Percentiles rank a stretch among this genome's conserved stretches.
Evolutionary conservation across 2,113 vertebrate genomes (phyloP).

Genomic region (Myotis brandtii): DNA sequence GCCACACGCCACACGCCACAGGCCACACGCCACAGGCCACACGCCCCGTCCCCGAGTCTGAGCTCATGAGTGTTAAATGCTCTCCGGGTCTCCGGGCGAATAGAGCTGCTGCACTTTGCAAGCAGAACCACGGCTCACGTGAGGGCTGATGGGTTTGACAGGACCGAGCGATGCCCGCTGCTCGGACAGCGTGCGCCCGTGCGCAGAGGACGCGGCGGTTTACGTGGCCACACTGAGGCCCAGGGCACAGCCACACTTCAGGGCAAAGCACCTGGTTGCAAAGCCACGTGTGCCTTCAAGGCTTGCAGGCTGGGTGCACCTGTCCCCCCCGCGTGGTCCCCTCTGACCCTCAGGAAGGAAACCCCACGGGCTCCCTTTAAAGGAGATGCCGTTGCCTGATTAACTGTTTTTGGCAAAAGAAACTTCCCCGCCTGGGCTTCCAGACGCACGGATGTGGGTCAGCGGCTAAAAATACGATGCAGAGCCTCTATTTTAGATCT

Average conservation of each 20-base stretch:
- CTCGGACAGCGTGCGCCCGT: accelerated
- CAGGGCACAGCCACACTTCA: too few species aligned
- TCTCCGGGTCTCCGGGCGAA: too few species aligned
- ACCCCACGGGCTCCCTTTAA: neutral
- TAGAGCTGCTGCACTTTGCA: too few species aligned
- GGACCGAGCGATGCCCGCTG: too few species aligned
- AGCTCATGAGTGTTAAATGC: too few species aligned
- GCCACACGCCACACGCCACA: too few species aligned
- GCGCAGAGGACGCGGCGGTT: too few species aligned
- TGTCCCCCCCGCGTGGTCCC: neutral
- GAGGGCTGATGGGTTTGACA: too few species aligned
- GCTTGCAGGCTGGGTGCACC: accelerated
- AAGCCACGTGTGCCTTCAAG: accelerated
- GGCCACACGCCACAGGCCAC: too few species aligned
- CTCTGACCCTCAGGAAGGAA: neutral
- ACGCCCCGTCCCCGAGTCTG: too few species aligned
- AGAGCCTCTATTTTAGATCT: slow-evolving; percentile 35
- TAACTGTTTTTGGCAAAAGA: neutral
- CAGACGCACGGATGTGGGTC: slow-evolving; percentile 48
- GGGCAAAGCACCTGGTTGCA: neutral
- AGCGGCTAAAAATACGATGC: slow-evolving; percentile 58
- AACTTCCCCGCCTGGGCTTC: neutral
- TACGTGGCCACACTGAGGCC: too few species aligned
- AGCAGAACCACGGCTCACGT: too few species aligned
- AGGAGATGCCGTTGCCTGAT: neutral